These are phyloP conservation scores for Sycobia sp. DNA, from an alignment of 1,140 invertebrate species.

Conservation along the genomic window DNA sequence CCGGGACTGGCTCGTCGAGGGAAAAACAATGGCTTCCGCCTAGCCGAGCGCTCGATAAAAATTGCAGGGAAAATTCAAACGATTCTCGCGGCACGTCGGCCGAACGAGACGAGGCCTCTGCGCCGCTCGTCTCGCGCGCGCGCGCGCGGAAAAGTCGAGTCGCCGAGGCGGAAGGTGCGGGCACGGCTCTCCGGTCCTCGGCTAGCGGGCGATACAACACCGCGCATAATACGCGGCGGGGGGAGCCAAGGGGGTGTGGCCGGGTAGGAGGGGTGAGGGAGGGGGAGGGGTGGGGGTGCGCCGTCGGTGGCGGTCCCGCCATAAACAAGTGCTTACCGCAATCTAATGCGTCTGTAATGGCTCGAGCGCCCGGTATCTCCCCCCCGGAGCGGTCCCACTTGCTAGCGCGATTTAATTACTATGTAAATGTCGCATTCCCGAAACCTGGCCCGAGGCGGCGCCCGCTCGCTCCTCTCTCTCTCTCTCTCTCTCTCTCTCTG, in stretches of 20 bases:
- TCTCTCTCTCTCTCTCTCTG: constrained; percentile 26
- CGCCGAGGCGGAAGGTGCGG: background rate
- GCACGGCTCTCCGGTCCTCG: background rate
- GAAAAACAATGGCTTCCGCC: too few relatives aligned
- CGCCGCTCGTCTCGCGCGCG: too few relatives aligned
- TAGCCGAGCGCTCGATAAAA: too few relatives aligned
- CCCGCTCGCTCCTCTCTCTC: constrained; percentile 25
- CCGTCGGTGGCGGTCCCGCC: constrained; percentile 44
- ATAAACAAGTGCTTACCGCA: constrained; percentile 64
- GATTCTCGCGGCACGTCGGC: too few relatives aligned
- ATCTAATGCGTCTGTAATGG: constrained; percentile 64
- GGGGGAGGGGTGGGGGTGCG: constrained; percentile 5
- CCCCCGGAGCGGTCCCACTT: constrained; percentile 48
- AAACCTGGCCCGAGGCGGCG: constrained; percentile 26
- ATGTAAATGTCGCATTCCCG: constrained; percentile 62
- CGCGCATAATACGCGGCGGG: too few relatives aligned
- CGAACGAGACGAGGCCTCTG: background rate
- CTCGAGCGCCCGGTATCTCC: constrained; percentile 46
- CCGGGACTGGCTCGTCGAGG: too few relatives aligned
- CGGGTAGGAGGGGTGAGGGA: background rate
- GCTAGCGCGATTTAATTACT: constrained; percentile 62
- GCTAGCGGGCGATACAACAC: background rate
- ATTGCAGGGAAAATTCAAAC: too few relatives aligned
- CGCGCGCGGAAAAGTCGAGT: background rate
- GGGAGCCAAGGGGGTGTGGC: background rate